phyloP scores from a whole-genome alignment of 2,888 invertebrate species.

The Noctua janthina region DNA sequence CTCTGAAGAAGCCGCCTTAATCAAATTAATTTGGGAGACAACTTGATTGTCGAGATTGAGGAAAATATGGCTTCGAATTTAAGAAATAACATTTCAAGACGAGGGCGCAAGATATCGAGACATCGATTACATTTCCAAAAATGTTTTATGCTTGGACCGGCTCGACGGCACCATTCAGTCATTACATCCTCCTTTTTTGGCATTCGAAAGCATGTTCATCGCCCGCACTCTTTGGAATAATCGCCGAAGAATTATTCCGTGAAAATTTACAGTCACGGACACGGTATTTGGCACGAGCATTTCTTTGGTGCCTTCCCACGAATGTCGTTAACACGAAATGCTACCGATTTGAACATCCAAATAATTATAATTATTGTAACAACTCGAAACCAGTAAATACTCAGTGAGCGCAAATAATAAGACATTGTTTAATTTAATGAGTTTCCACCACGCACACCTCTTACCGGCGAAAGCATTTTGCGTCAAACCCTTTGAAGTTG shows the following conservation, averaged over 20 bases:
- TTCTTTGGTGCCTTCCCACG: conserved; percentile 69
- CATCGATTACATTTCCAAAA: conserved; percentile 63
- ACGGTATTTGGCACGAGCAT: conserved; percentile 71
- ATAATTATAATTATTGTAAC: conserved; percentile 61
- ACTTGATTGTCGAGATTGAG: conserved; percentile 37
- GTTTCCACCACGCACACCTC: conserved; percentile 56
- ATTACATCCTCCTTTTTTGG: conserved; percentile 74
- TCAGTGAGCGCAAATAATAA: conserved; percentile 59
- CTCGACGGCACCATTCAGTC: conserved; percentile 67
- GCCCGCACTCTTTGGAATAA: conserved; percentile 66
- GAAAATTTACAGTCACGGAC: conserved; percentile 73
- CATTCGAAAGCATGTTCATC: conserved; percentile 73
- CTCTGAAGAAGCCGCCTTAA: conserved; percentile 52
- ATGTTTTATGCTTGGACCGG: conserved; percentile 52
- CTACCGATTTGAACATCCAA: conserved; percentile 62
- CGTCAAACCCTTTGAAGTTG: conserved; percentile 61
- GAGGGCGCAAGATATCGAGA: conserved; percentile 56
- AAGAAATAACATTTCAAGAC: conserved; percentile 46
- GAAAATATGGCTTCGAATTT: conserved; percentile 43
- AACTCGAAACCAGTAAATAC: conserved; percentile 44
- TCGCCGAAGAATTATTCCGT: conserved; percentile 70
- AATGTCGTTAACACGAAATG: conserved; percentile 68
- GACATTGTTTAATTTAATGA: conserved; percentile 62
- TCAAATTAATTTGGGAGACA: conserved; percentile 50
- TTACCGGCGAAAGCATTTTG: conserved; percentile 61